phyloP scores from a whole-genome alignment of 92 coral and sea anemone species.

The Ricordea florida region DNA sequence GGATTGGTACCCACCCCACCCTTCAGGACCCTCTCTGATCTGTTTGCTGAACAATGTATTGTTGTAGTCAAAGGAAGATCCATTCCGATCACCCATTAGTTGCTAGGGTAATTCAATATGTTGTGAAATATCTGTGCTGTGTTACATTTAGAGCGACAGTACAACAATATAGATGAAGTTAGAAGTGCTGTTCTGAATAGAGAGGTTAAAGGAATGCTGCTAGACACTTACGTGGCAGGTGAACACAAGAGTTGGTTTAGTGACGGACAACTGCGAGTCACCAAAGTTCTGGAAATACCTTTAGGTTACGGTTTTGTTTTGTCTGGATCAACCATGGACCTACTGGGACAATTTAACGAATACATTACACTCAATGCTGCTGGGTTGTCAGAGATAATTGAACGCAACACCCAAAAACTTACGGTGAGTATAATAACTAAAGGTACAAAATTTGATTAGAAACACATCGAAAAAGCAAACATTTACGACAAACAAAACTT shows the following conservation, averaged over 20 bases:
- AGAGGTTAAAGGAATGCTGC: slow-evolving; percentile 32
- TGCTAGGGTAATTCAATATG: too few species aligned
- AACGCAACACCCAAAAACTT: background rate
- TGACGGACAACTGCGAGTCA: background rate
- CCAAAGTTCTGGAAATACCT: slow-evolving; percentile 6
- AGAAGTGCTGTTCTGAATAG: background rate
- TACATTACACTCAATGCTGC: slow-evolving; percentile 17
- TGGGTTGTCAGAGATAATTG: slow-evolving; percentile 4
- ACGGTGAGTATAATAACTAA: background rate
- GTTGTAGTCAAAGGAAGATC: too few species aligned
- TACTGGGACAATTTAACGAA: slow-evolving; percentile 2
- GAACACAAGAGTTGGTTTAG: background rate
- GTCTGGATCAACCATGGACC: slow-evolving; percentile 6
- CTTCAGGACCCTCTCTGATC: too few species aligned
- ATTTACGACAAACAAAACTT: too few species aligned
- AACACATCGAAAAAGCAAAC: too few species aligned
- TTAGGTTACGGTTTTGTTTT: slow-evolving; percentile 45
- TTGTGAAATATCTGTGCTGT: too few species aligned
- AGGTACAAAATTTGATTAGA: background rate
- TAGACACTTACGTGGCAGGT: slow-evolving; percentile 42
- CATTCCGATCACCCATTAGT: too few species aligned
- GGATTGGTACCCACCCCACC: too few species aligned
- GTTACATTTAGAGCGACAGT: background rate
- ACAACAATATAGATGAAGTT: slow-evolving; percentile 32
- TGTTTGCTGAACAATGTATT: too few species aligned